Percentiles rank a stretch among this genome's conserved stretches.
These are phyloP conservation scores for Lycia hirtaria DNA, from an alignment of 2,888 invertebrate genomes.

Conservation along the genomic window DNA sequence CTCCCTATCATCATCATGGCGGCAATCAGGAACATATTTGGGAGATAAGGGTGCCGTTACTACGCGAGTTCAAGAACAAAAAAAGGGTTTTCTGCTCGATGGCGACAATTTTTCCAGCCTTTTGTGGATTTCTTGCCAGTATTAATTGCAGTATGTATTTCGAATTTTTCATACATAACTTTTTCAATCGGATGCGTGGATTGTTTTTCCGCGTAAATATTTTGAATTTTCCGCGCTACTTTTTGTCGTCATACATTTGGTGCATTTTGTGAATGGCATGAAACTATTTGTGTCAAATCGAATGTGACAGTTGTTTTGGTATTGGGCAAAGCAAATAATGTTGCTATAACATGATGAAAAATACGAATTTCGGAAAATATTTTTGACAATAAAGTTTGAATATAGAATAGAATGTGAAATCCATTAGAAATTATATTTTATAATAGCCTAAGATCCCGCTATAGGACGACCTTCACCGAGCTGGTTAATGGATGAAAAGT, in stretches of 20 bases:
- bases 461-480: too few relatives aligned
- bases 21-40: conserved; percentile 47
- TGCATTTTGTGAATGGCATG: background rate
- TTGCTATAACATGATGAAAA: background rate
- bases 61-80: conserved; percentile 50
- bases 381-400: conserved; percentile 6
- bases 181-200: background rate
- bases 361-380: background rate
- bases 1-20: conserved; percentile 46
- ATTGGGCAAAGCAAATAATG: conserved; percentile 2
- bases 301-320: background rate
- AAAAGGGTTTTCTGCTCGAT: conserved; percentile 37
- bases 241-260: background rate
- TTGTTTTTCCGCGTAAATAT: conserved; percentile 5
- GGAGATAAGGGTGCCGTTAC: conserved; percentile 57
- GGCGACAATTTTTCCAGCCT: conserved; percentile 19
- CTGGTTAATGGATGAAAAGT: too few relatives aligned
- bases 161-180: background rate
- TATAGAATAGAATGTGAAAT: conserved; percentile 6
- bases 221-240: too few relatives aligned
- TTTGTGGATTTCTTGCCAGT: background rate
- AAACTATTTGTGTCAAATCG: background rate
- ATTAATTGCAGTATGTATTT: too few relatives aligned
- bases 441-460: too few relatives aligned
- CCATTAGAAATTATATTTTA: conserved; percentile 1